Evolutionary conservation across 2,797 vertebrate species (phyloP), one percentile per base, ranked within the genome.

Genomic region (Catamblyrhynchus diadema): DNA sequence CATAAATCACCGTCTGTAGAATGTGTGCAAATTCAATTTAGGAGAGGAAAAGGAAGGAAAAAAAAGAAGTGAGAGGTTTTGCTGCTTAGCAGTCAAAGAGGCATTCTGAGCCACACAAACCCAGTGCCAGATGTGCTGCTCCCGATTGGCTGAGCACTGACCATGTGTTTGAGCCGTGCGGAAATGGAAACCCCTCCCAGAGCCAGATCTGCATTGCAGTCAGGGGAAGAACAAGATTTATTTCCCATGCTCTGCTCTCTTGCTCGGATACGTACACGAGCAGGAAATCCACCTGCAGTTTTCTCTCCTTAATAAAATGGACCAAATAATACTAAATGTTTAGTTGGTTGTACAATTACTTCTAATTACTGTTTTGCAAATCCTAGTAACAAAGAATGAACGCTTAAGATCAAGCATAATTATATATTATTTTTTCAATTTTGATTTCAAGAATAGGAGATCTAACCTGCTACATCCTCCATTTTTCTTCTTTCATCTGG

Each of bases 171-270:
- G 81, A 85, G 71, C 86, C 24, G 22, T 88, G 89, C 39, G 37
- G 84, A 67, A 71, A 91, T 16, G 74, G 67, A 88, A 96, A 85
- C 93, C 78, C 87, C 96, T 67, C 96, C 97, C 95, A 32, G 54
- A 88, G 83, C 59, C 88, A 94, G 96, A 97, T 97, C 97, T 97
- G 97, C 97, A 97, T 97, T 97, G 96, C 97, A 96, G 96, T 90
- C 93, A 80, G 85, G 78, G 90, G 70, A 92, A 93, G 88, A 92
- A 47, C 71, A 88, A 89, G 87, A 94, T 95, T 94, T 96, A 96
- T 96, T 92, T 96, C 47, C 54, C 32, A 15, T 64, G 75, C 65
- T 37, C 62, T 66, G 32, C 51, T 92, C 80, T 73, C 65, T 81
- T 62, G 51, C 37, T 61, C 45, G 47, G 47, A 67, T 73, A 90